Conservation (phyloP, 2,797 vertebrate genomes). For the Jordanella pulchra region DNA sequence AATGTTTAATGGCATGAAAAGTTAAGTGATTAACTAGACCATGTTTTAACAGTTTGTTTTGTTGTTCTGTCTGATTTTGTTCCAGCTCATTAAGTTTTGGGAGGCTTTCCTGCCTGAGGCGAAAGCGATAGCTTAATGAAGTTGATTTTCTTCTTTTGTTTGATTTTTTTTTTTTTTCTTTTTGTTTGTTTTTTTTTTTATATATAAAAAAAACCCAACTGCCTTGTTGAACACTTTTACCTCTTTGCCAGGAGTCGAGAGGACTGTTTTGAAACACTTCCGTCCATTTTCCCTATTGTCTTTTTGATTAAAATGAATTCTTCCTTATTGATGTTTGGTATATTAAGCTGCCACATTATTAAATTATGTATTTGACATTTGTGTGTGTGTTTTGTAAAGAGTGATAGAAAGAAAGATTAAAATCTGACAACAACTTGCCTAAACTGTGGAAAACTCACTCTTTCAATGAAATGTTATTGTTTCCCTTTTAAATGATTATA, state of each 20-base stretch:
- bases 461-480: conserved; percentile 15
- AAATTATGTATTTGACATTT: conserved; percentile 73
- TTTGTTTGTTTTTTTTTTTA: conserved; percentile 22
- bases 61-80: conserved; percentile 33
- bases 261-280: conserved; percentile 67
- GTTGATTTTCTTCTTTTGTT: conserved; percentile 36
- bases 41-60: conserved; percentile 11
- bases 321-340: conserved; percentile 69
- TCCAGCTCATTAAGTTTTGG: conserved; percentile 95
- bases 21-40: not conserved
- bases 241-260: conserved; percentile 79
- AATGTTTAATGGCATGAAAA: not conserved
- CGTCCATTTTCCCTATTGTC: conserved; percentile 58
- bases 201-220: conserved; percentile 65
- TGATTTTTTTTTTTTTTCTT: conserved; percentile 4
- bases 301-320: conserved; percentile 62
- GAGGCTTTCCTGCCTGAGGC: conserved; percentile 96
- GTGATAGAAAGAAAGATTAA: conserved; percentile 37
- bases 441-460: conserved; percentile 34
- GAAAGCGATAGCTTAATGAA: conserved; percentile 91
- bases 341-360: conserved; percentile 68
- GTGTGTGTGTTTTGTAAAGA: conserved; percentile 78
- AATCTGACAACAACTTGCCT: conserved; percentile 29
- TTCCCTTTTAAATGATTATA: conserved; percentile 36
- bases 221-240: conserved; percentile 86